Evolutionary conservation across 1,140 invertebrate species (phyloP).

Genomic region (Drosophila pachea): DNA sequence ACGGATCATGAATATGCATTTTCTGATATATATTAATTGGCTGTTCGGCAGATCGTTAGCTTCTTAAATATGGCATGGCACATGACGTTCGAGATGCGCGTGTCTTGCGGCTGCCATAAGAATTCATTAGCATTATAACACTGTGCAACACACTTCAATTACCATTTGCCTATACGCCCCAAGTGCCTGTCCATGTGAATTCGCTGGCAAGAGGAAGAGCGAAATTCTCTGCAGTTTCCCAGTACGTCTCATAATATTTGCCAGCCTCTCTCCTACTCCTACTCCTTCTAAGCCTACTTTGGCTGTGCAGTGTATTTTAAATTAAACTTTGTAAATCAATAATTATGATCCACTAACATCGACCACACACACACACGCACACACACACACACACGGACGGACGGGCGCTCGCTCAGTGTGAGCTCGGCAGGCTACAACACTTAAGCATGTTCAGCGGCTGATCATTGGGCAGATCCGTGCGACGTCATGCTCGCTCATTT

Average conservation of each 20-base stretch:
- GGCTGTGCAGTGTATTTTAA: slow-evolving; percentile 19
- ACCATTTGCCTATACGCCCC: not conserved
- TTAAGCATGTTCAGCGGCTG: not conserved
- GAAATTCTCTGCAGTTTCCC: too few relatives aligned
- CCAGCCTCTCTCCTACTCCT: too few relatives aligned
- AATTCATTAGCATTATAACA: slow-evolving; percentile 54
- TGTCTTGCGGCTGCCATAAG: slow-evolving; percentile 49
- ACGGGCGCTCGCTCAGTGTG: not conserved
- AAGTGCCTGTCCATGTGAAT: slow-evolving; percentile 5
- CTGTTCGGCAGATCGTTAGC: slow-evolving; percentile 68
- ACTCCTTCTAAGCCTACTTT: not conserved
- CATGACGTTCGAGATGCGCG: slow-evolving; percentile 3
- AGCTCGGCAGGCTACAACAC: too few relatives aligned
- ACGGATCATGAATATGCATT: slow-evolving; percentile 65
- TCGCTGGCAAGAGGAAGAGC: too few relatives aligned
- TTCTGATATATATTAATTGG: slow-evolving; percentile 60
- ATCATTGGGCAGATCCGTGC: slow-evolving; percentile 5
- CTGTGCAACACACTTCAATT: slow-evolving; percentile 35
- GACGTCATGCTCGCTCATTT: slow-evolving; percentile 32
- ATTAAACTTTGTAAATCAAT: slow-evolving; percentile 14
- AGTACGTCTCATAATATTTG: too few relatives aligned
- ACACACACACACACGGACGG: too few relatives aligned
- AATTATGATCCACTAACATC: slow-evolving; percentile 28
- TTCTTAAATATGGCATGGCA: slow-evolving; percentile 57
- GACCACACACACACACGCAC: slow-evolving; percentile 3